A percentile compares a stretch with the other conserved stretches of the same genome.
phyloP scores from a whole-genome alignment of 2,113 vertebrate species.

The Mus musculus region GRCm39 chr16:35448501-35449000 shows the following conservation, averaged over 20 bases:
- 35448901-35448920: neutral
- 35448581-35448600: neutral
- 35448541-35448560: neutral
- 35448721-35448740: neutral
- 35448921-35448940: neutral
- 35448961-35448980: neutral
- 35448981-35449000: neutral
- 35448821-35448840: fast-evolving
- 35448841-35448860: neutral
- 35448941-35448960: neutral
- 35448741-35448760: neutral
- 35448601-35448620: neutral
- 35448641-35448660: neutral
- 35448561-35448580: neutral
- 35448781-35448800: neutral
- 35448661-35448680: neutral
- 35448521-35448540: neutral
- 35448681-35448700: neutral
- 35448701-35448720: neutral
- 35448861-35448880: neutral
- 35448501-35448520: neutral
- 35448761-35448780: conserved; percentile 75
- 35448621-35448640: neutral
- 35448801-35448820: fast-evolving
- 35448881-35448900: neutral